Evolutionary conservation across 1,140 invertebrate genomes (phyloP).

Genomic region (Akabosia matsudoensis): DNA sequence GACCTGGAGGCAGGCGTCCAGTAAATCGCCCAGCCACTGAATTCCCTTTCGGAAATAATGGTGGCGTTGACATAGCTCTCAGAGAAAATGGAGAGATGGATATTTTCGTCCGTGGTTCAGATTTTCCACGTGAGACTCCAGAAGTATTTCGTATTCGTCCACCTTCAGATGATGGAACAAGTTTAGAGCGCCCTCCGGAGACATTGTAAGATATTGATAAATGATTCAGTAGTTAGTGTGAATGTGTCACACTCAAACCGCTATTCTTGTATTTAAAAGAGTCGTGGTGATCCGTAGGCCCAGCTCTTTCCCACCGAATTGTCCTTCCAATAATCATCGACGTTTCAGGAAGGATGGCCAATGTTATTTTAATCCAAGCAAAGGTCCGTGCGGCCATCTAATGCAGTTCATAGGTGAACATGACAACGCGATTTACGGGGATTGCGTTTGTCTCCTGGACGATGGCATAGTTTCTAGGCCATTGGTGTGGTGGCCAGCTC

Average conservation of each 20-base stretch:
- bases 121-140: background rate
- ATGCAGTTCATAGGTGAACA: background rate
- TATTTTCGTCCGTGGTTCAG: background rate
- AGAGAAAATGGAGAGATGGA: background rate
- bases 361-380: background rate
- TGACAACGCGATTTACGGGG: background rate
- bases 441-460: background rate
- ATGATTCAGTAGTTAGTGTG: background rate
- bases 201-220: background rate
- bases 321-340: background rate
- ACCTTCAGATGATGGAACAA: background rate
- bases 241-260: too few relatives aligned
- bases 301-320: background rate
- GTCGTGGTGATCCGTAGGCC: background rate
- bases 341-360: background rate
- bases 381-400: background rate
- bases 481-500: background rate
- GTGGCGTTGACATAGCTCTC: background rate
- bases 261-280: background rate
- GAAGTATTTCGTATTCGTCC: background rate
- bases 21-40: background rate
- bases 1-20: background rate
- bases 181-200: background rate
- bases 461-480: background rate
- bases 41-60: background rate